Evolutionary conservation across 2,113 vertebrate genomes (phyloP).

Genomic region (Rhinopithecus roxellana): DNA sequence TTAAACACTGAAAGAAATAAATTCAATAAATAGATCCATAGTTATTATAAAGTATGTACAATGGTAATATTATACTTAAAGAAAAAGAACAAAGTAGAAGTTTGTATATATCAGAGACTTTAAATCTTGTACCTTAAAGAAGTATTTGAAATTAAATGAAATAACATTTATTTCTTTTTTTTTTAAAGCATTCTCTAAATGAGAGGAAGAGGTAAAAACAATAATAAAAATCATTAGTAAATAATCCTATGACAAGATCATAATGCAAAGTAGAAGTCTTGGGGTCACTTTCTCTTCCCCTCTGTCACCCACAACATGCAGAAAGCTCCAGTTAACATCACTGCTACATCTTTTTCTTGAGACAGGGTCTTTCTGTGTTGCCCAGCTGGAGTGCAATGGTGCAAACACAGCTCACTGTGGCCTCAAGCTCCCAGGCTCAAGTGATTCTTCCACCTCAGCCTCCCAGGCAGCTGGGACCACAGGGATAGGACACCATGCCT

Average conservation of each 20-base stretch:
- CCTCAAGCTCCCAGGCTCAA: no score
- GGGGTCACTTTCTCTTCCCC: not conserved
- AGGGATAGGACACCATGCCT: no score
- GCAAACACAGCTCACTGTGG: no score
- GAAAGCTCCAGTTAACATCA: not conserved
- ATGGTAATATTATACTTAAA: rapidly evolving
- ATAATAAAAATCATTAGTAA: not conserved
- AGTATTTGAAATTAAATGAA: not conserved
- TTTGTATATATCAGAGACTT: not conserved
- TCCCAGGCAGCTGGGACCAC: no score
- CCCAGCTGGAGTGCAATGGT: no score
- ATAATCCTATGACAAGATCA: not conserved
- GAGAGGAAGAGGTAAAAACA: not conserved
- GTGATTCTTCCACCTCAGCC: no score
- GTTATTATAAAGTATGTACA: not conserved
- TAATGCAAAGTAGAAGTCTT: not conserved
- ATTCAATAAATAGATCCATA: not conserved
- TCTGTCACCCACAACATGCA: not conserved
- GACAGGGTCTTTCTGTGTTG: no score
- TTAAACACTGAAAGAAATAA: not conserved
- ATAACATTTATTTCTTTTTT: not conserved
- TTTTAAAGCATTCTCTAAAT: not conserved
- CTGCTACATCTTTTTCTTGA: not conserved
- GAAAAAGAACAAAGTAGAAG: not conserved
- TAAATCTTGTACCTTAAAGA: not conserved